These are phyloP conservation scores for Lucilia sericata DNA, from an alignment of 1,140 invertebrate species.

Conservation along the genomic window DNA sequence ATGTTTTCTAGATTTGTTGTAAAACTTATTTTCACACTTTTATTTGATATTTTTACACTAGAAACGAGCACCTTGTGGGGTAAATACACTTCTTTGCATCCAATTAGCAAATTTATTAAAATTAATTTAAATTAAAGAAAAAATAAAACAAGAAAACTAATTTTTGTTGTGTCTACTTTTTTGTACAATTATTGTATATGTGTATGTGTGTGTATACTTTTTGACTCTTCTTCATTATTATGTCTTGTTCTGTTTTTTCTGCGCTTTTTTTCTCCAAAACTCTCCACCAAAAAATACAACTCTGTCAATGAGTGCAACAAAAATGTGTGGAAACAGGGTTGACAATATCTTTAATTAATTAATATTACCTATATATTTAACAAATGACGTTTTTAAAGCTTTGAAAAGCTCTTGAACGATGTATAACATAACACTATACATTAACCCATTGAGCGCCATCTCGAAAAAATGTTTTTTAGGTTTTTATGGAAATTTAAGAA, in stretches of 20 bases:
- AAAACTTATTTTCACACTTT: not conserved
- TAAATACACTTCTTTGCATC: not conserved
- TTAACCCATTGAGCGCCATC: too few species aligned
- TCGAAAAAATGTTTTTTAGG: too few species aligned
- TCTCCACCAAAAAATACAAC: not conserved
- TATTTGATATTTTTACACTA: not conserved
- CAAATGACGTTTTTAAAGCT: too few species aligned
- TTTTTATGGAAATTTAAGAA: too few species aligned
- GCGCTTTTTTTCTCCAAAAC: not conserved
- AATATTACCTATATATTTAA: too few species aligned
- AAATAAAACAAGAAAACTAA: constrained; percentile 9
- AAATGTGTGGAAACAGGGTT: too few species aligned
- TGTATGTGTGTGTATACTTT: not conserved
- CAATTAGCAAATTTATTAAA: not conserved
- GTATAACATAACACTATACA: too few species aligned
- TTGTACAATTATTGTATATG: not conserved
- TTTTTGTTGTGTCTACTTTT: constrained; percentile 3
- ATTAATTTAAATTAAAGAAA: constrained; percentile 21
- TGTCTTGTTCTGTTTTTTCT: not conserved
- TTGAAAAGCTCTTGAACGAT: too few species aligned
- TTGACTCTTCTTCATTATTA: not conserved
- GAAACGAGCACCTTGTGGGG: too few species aligned
- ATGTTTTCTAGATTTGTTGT: too few species aligned
- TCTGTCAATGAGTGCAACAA: not conserved
- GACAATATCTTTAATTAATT: too few species aligned